These are phyloP conservation scores for Acropora yongei DNA, from an alignment of 64 coral and sea anemone genomes.

Conservation along the genomic window DNA sequence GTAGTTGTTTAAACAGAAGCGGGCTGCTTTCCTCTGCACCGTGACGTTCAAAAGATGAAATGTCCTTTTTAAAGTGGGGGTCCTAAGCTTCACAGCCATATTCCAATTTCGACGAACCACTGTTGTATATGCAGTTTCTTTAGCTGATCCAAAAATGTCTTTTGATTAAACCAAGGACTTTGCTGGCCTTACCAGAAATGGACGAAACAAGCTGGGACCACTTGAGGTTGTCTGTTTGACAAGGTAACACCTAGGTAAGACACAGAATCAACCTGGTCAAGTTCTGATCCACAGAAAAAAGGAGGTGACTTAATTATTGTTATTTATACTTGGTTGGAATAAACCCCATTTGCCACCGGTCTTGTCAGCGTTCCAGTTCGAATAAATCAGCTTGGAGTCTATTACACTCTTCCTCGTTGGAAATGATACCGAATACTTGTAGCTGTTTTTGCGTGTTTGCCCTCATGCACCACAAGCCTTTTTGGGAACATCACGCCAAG, in stretches of 20 bases:
- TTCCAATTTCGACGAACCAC: conserved; percentile 68
- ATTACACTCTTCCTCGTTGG: too few relatives aligned
- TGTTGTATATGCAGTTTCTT: conserved; percentile 39
- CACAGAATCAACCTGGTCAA: not conserved
- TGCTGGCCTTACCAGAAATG: not conserved
- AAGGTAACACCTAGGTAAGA: not conserved
- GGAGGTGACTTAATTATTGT: not conserved
- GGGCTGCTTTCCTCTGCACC: conserved; percentile 66
- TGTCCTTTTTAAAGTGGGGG: not conserved
- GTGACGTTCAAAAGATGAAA: conserved; percentile 19
- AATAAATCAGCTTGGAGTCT: too few relatives aligned
- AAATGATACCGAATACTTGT: too few relatives aligned
- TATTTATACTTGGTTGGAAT: not conserved
- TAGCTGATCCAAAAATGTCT: conserved; percentile 12
- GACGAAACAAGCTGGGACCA: not conserved
- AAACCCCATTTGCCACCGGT: too few relatives aligned
- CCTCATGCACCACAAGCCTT: too few relatives aligned
- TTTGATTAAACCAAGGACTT: not conserved
- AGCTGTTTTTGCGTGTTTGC: too few relatives aligned
- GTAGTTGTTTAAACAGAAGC: conserved; percentile 36
- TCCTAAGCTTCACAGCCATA: conserved; percentile 64
- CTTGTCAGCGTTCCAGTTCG: too few relatives aligned
- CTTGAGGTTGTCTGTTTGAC: not conserved
- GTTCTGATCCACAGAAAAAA: not conserved
- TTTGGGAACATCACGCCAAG: too few relatives aligned